Percentiles rank a stretch among this genome's conserved stretches.
These are phyloP conservation scores for Leptogaster cylindrica DNA, from an alignment of 2,888 invertebrate genomes.

Conservation along the genomic window DNA sequence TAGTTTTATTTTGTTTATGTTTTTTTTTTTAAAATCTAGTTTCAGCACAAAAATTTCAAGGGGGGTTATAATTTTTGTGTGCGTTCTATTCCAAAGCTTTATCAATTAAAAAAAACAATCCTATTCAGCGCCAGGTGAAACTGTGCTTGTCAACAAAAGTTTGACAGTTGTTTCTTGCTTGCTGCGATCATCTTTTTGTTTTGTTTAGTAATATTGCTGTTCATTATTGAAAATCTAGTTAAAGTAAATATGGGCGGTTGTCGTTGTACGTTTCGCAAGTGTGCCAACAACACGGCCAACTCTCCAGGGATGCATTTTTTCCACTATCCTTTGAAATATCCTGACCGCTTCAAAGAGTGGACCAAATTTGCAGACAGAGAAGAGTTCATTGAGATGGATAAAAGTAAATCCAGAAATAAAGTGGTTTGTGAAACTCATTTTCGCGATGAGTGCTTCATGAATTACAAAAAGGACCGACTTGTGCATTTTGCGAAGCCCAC, in stretches of 20 bases:
- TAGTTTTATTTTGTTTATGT: no score
- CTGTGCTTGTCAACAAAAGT: no score
- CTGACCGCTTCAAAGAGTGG: constrained; percentile 52
- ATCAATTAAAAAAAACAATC: no score
- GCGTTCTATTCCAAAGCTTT: no score
- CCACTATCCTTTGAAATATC: constrained; percentile 62
- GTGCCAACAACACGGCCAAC: constrained; percentile 61
- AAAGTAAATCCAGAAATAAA: constrained; percentile 62
- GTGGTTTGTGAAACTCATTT: constrained; percentile 65
- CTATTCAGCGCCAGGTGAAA: no score
- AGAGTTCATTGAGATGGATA: constrained; percentile 54
- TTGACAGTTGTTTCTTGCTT: no score
- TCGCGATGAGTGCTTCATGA: constrained; percentile 63
- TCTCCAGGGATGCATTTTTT: constrained; percentile 63
- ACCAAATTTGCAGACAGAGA: constrained; percentile 50
- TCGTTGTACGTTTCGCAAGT: constrained; percentile 64
- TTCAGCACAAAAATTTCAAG: no score
- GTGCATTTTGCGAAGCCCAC: constrained; percentile 63
- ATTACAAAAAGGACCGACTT: constrained; percentile 62
- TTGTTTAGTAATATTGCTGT: no score
- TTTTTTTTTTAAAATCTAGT: no score
- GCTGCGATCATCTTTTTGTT: no score
- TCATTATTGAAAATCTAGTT: no score
- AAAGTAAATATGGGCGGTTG: constrained; percentile 64
- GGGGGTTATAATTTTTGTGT: no score